These are phyloP conservation scores for Adelphocoris suturalis DNA, from an alignment of 2,888 invertebrate species.

Conservation along the genomic window DNA sequence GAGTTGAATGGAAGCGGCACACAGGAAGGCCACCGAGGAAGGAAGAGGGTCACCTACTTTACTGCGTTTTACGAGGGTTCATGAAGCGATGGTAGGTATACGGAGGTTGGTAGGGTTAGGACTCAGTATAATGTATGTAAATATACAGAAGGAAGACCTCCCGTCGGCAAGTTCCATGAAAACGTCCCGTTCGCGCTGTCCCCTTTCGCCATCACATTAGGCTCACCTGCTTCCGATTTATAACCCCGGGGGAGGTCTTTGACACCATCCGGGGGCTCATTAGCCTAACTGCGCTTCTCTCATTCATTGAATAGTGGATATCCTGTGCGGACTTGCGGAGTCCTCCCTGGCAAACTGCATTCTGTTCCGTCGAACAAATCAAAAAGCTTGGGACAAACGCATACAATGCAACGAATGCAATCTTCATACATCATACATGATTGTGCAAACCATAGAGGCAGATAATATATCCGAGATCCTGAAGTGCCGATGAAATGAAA, in stretches of 20 bases:
- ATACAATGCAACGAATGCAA: too few relatives aligned
- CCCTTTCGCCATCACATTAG: neutral
- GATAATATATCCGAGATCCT: too few relatives aligned
- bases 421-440: too few relatives aligned
- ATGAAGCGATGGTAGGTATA: neutral
- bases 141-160: neutral
- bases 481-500: too few relatives aligned
- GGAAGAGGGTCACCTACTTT: slow-evolving; percentile 14
- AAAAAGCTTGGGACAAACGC: too few relatives aligned
- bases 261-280: neutral
- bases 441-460: too few relatives aligned
- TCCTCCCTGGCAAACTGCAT: too few relatives aligned
- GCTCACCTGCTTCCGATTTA: slow-evolving; percentile 9
- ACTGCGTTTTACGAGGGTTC: neutral
- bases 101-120: neutral
- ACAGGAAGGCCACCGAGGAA: neutral
- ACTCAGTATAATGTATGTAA: neutral
- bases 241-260: neutral
- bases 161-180: neutral
- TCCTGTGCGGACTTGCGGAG: too few relatives aligned
- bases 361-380: too few relatives aligned
- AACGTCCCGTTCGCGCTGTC: neutral
- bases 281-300: neutral
- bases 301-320: too few relatives aligned
- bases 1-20: neutral